A percentile compares a stretch with the other conserved stretches of the same genome.
Evolutionary conservation across 2,888 invertebrate genomes (phyloP).

Genomic region (Spatulosminthurus flaviceps): DNA sequence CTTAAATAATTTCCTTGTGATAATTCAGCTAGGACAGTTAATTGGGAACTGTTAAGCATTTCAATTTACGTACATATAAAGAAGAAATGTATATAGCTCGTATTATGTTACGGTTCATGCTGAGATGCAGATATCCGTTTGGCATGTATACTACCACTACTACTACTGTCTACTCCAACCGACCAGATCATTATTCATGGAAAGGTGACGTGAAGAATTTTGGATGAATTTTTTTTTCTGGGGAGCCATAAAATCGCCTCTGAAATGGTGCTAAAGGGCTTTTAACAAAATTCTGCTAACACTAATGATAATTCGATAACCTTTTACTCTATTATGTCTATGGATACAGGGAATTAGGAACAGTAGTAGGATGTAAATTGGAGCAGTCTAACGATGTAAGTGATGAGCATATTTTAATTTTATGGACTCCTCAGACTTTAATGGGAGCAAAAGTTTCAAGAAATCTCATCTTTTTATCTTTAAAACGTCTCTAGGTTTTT

Average conservation of each 20-base stretch:
- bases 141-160: too few relatives aligned
- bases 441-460: not conserved
- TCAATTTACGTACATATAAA: not conserved
- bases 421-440: not conserved
- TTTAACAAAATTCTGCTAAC: conserved; percentile 3
- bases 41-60: not conserved
- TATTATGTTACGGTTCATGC: too few relatives aligned
- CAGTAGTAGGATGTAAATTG: conserved; percentile 8
- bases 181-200: not conserved
- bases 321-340: not conserved
- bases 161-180: not conserved
- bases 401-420: conserved; percentile 4
- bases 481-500: not conserved
- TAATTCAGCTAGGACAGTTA: not conserved
- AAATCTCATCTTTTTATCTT: not conserved
- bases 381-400: conserved; percentile 1
- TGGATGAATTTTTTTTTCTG: not conserved
- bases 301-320: conserved; percentile 13
- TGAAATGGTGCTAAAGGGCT: conserved; percentile 14
- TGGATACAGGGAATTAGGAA: not conserved
- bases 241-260: not conserved
- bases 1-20: conserved; percentile 3
- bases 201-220: conserved; percentile 10
- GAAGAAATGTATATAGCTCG: too few relatives aligned
- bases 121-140: too few relatives aligned